phyloP scores from a whole-genome alignment of 2,113 vertebrate genomes.

The Ammodytes dubius region DNA sequence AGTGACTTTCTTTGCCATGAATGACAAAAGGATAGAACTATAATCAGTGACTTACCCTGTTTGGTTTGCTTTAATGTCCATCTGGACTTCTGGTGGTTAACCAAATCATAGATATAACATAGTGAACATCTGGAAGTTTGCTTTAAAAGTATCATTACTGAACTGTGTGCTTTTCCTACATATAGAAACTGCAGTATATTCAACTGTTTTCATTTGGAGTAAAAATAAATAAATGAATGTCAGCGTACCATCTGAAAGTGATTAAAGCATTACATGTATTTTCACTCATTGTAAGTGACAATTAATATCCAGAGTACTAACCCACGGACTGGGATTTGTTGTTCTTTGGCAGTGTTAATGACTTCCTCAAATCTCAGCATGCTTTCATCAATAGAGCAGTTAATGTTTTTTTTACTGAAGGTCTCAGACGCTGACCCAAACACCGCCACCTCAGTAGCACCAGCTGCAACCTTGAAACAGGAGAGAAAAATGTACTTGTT shows the following conservation, averaged over 20 bases:
- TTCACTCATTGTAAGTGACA: slow-evolving; percentile 26
- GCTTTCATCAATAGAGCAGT: slow-evolving; percentile 96
- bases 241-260: slow-evolving; percentile 8
- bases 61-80: slow-evolving; percentile 55
- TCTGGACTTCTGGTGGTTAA: slow-evolving; percentile 64
- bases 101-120: slow-evolving; percentile 62
- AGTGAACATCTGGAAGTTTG: slow-evolving; percentile 76
- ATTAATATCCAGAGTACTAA: slow-evolving; percentile 74
- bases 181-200: slow-evolving; percentile 40
- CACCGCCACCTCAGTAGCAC: slow-evolving; percentile 93
- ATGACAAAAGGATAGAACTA: slow-evolving; percentile 47
- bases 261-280: slow-evolving; percentile 10
- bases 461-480: slow-evolving; percentile 89
- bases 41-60: slow-evolving; percentile 35
- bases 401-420: slow-evolving; percentile 93
- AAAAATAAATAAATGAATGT: slow-evolving; percentile 11
- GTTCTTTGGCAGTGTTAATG: slow-evolving; percentile 86
- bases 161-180: slow-evolving; percentile 49
- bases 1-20: slow-evolving; percentile 7
- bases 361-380: slow-evolving; percentile 92
- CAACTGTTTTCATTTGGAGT: slow-evolving; percentile 11
- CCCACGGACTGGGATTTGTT: slow-evolving; percentile 92
- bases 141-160: slow-evolving; percentile 70
- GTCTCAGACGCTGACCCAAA: slow-evolving; percentile 95
- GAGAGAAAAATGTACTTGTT: slow-evolving; percentile 45